These are phyloP conservation scores for Sclerurus mexicanus DNA, from an alignment of 2,113 vertebrate genomes.

Conservation along the genomic window DNA sequence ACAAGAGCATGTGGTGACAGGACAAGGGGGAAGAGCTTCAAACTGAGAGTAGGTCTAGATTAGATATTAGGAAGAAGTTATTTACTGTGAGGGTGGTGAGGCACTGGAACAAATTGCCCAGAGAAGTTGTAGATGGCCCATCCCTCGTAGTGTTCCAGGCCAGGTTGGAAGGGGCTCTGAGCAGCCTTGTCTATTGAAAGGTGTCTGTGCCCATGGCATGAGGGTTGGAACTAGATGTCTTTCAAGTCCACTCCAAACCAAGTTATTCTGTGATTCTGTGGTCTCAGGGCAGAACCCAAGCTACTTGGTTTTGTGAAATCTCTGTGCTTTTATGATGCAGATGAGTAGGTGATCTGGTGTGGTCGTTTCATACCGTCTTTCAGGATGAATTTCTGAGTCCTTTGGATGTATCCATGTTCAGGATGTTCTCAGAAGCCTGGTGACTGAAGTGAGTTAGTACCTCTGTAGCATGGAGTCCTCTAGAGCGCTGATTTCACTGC, in stretches of 20 bases:
- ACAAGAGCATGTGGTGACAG: not conserved
- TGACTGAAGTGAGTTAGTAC: not conserved
- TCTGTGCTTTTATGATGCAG: not conserved
- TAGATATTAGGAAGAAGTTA: not conserved
- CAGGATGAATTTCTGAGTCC: not conserved
- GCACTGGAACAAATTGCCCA: not conserved
- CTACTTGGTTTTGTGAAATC: not conserved
- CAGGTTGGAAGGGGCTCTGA: not conserved
- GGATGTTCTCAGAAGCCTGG: not conserved
- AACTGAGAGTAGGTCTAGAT: not conserved
- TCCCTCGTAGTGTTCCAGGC: not conserved
- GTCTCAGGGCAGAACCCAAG: not conserved
- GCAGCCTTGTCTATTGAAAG: not conserved
- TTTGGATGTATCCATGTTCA: not conserved
- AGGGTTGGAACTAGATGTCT: not conserved
- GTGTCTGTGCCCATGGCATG: not conserved
- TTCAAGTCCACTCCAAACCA: not conserved
- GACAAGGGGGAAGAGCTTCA: not conserved
- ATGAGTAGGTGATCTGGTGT: not conserved
- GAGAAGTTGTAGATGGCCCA: not conserved
- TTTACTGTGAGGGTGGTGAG: not conserved
- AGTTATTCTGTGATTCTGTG: not conserved
- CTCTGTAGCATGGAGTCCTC: not conserved
- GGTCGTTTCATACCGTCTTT: not conserved
- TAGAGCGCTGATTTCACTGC: not conserved